Base-by-base conservation (phyloP, 2,888 invertebrate genomes). In the Pheosia gnoma region DNA sequence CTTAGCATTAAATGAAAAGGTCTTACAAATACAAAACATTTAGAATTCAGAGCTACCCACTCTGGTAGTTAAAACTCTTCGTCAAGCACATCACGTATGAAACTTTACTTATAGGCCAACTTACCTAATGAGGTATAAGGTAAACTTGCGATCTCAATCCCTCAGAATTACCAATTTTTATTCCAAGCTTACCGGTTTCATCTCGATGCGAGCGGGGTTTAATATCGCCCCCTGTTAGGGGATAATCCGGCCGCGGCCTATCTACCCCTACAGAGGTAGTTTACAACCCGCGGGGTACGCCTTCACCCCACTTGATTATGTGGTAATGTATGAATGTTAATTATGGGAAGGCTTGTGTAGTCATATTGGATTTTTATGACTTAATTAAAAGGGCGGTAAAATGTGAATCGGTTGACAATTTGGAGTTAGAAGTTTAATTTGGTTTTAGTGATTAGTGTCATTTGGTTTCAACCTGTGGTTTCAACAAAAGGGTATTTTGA, bases 181-280 rank as follows among this genome's bases (percentile, higher is more conserved):
- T 70, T 66, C 66, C 61, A 56, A 69, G 53, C 57, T 59, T 10
- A 13, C 39, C 38, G 36, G 10, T 38, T 58, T 45, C 11, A 49
- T 55, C 55, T 39, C 55, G 39, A 55, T 39, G 39, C 55, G 53
- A 7, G 36, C n/a, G 52, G 59, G 55, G 63, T 75, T 74, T 76
- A 78, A 79, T 78, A 77, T 76, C 73, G 65, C 60, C 67, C 70
- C 69, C 70, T 77, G 74, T 72, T 70, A 64, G 60, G 59, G 73
- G 74, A 71, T 76, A 65, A 77, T 60, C 59, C 39, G 57, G 59
- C 45, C 25, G 56, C 45, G 53, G 25, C 25, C 37, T 10, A 39
- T 51, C 59, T 37, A 5, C 37, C 43, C 38, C 8, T 3, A 5
- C 25, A 25, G 10, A 13, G 57, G 11, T 38, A 37, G 54, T 13